A percentile compares a stretch with the other conserved stretches of the same genome.
Conservation (phyloP, 2,113 vertebrate species). For the Hemichromis elongatus region DNA sequence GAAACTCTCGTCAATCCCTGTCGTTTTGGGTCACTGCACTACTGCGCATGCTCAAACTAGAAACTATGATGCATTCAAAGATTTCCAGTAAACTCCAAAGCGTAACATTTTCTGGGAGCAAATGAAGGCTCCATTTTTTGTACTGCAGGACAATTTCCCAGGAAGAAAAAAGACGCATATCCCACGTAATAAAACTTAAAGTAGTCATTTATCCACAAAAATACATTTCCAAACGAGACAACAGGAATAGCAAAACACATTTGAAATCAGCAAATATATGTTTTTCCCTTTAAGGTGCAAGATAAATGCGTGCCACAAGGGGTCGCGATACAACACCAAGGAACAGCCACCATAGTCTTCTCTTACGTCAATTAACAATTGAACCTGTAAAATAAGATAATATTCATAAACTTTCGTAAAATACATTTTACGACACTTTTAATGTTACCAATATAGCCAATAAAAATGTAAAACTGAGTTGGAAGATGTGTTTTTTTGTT, state of each 20-base stretch:
- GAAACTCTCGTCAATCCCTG: neutral
- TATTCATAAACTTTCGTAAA: neutral
- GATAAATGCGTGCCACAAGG: conserved; percentile 16
- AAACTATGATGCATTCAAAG: neutral
- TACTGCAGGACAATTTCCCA: neutral
- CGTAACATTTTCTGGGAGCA: accelerated
- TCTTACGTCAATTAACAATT: neutral
- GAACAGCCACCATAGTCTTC: neutral
- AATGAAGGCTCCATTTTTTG: neutral
- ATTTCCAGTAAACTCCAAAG: neutral
- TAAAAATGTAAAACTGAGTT: neutral
- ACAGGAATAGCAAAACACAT: neutral
- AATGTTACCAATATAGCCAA: neutral
- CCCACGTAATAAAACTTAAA: neutral
- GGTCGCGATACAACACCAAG: conserved; percentile 11
- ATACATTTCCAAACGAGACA: neutral
- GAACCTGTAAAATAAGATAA: neutral
- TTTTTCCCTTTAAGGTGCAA: neutral
- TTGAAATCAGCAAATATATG: neutral
- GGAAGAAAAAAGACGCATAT: neutral
- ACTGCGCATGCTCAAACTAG: conserved; percentile 4
- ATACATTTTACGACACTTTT: neutral
- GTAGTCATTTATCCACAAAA: neutral
- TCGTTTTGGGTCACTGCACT: neutral
- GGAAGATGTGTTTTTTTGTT: neutral